Evolutionary conservation across 2,888 invertebrate genomes (phyloP).

Genomic region (Microctonus hyperodae): DNA sequence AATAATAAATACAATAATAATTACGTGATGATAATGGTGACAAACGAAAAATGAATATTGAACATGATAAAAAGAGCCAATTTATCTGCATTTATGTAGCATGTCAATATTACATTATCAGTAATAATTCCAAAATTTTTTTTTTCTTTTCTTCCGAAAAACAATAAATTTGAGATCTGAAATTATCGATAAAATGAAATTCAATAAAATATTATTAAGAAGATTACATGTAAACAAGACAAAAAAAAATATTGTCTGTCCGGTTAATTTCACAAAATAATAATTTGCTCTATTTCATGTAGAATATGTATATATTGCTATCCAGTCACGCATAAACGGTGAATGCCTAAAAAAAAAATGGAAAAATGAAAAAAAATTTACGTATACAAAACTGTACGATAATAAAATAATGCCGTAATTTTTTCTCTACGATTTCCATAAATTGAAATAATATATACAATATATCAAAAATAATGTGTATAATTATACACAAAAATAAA

Average conservation of each 20-base stretch:
- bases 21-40: not conserved
- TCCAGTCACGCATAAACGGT: not conserved
- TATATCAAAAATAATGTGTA: not conserved
- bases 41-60: not conserved
- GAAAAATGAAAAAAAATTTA: no score
- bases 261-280: no score
- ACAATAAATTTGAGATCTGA: not conserved
- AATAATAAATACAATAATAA: not conserved
- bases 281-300: no score
- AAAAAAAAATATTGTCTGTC: no score
- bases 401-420: constrained; percentile 9
- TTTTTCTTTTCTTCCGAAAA: not conserved
- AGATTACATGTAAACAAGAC: no score
- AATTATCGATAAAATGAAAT: not conserved
- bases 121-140: not conserved
- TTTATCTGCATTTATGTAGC: no score
- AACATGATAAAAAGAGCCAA: no score
- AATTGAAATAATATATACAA: constrained; percentile 4
- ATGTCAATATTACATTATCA: not conserved
- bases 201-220: not conserved
- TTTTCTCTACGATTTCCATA: constrained; percentile 2
- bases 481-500: not conserved
- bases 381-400: constrained; percentile 6
- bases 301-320: not conserved
- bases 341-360: not conserved